Evolutionary conservation across 2,888 invertebrate genomes (phyloP), one percentile per base, ranked within the genome.

Genomic region (Melipona beecheii): DNA sequence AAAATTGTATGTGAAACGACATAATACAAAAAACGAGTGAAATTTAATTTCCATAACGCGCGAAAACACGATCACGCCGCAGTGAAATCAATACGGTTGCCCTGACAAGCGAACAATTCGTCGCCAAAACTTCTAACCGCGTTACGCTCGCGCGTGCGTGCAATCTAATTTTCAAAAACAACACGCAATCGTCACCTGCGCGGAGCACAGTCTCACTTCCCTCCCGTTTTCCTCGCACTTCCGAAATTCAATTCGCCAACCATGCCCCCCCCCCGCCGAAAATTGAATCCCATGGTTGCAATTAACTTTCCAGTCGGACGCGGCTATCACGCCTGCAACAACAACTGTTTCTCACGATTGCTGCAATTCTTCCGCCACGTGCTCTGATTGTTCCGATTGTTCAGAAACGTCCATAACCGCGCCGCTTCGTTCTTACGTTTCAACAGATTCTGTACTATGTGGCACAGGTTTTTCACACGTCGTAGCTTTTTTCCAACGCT

Each of bases 91-190:
- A 56, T 56, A n/a, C n/a, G n/a, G n/a, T 9, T 9, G 15, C 19
- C 15, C 15, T 4, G 56, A 43, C 54, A 56, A 19, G 27, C 21
- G 56, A 66, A 66, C 24, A 75, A 75, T 65, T 65, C 13, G 13
- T n/a, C n/a, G 65, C 52, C 19, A 1, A 36, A 74, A 74, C 54
- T 65, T 54, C 2, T 54, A 74, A 65, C 21, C 43, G 36, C 19
- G 15, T 74, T 24, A 64, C 24, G 6, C 6, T 65, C 19, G n/a
- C 52, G 36, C 19, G 66, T 24, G 11, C 17, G 21, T 19, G 27
- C 21, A 27, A 66, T 66, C 66, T 75, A 65, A 75, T 43, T 75
- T 49, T 43, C 24, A 56, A 75, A 75, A 75, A 66, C 56, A 65
- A 65, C 64, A 52, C 36, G 65, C 17, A 65, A 65, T 52, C 62